These are phyloP conservation scores for Leptinotarsa texana DNA, from an alignment of 1,140 invertebrate genomes.

Conservation along the genomic window DNA sequence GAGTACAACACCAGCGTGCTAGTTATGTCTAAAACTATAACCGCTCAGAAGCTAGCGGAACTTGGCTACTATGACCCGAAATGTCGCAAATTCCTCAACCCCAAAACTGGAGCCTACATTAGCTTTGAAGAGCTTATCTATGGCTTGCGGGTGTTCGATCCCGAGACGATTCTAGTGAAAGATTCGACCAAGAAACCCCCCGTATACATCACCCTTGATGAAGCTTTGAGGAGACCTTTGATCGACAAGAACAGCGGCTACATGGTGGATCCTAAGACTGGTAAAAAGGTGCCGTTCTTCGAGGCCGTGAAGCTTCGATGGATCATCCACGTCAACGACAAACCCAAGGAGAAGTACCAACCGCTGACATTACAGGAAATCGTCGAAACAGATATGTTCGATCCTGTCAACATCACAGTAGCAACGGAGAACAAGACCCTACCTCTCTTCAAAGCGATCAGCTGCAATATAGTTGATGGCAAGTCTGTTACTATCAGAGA, in stretches of 20 bases:
- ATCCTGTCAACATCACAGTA: constrained; percentile 67
- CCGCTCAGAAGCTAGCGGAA: constrained; percentile 68
- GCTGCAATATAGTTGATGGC: constrained; percentile 73
- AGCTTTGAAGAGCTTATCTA: constrained; percentile 80
- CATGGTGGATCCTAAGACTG: constrained; percentile 81
- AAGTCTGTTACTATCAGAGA: constrained; percentile 72
- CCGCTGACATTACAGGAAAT: constrained; percentile 66
- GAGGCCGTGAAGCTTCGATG: constrained; percentile 77
- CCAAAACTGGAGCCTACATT: constrained; percentile 71
- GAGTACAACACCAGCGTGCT: constrained; percentile 53
- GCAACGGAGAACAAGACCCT: constrained; percentile 64
- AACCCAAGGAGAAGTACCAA: constrained; percentile 58
- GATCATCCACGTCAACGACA: constrained; percentile 63
- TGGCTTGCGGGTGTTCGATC: constrained; percentile 73
- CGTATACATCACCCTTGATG: constrained; percentile 70
- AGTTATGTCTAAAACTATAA: constrained; percentile 64
- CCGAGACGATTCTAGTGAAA: constrained; percentile 76
- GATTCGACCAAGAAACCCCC: constrained; percentile 70
- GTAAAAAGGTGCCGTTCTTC: constrained; percentile 80
- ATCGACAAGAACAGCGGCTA: constrained; percentile 77
- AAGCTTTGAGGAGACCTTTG: constrained; percentile 73
- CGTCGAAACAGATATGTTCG: constrained; percentile 67
- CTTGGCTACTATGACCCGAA: constrained; percentile 76
- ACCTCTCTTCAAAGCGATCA: constrained; percentile 72
- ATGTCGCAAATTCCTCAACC: constrained; percentile 77